Conservation (phyloP, 2,888 invertebrate genomes). For the Apamea monoglypha region DNA sequence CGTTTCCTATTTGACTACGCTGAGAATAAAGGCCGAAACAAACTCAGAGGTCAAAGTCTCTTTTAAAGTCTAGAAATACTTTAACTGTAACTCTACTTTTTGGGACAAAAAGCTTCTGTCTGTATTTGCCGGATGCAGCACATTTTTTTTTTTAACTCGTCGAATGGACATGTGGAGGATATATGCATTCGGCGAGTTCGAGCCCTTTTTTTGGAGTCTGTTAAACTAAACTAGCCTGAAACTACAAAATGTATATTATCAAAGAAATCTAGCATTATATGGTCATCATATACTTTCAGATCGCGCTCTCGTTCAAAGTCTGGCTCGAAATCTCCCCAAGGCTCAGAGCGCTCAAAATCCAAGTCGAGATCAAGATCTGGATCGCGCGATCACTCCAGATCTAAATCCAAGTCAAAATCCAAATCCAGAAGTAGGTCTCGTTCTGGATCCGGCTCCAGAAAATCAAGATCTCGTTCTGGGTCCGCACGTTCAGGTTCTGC, state of each 20-base stretch:
- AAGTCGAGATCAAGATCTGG: conserved; percentile 72
- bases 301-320: conserved; percentile 85
- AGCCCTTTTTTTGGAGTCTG: neutral
- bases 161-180: too few species aligned
- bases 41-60: too few species aligned
- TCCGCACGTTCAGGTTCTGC: conserved; percentile 79
- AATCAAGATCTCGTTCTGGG: conserved; percentile 79
- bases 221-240: neutral
- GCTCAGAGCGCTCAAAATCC: conserved; percentile 80
- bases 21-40: too few species aligned
- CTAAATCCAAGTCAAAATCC: conserved; percentile 82
- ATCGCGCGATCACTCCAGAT: conserved; percentile 72
- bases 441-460: conserved; percentile 82
- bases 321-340: conserved; percentile 82
- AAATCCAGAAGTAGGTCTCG: conserved; percentile 80
- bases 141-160: neutral
- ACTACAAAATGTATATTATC: neutral
- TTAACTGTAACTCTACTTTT: too few species aligned
- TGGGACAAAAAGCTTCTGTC: too few species aligned
- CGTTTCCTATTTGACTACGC: too few species aligned
- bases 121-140: too few species aligned
- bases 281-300: conserved; percentile 57
- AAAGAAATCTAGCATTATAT: neutral
- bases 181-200: too few species aligned
- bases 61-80: too few species aligned